Evolutionary conservation across 2,113 vertebrate species (phyloP).

Genomic region (Madoqua kirkii): DNA sequence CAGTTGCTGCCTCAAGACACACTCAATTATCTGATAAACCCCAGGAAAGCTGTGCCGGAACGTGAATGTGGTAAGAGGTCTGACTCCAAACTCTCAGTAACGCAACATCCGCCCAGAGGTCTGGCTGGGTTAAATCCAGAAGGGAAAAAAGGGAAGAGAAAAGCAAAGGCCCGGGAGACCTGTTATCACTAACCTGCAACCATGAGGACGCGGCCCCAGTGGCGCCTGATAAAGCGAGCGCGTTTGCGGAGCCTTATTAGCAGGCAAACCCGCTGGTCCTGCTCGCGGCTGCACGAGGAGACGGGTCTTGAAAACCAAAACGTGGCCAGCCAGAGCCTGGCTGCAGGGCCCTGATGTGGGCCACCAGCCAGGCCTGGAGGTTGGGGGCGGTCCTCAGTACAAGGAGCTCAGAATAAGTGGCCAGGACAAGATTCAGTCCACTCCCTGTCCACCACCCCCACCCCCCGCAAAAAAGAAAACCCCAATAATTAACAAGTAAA

Average conservation of each 20-base stretch:
- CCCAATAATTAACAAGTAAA: background rate
- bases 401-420: background rate
- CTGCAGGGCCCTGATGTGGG: background rate
- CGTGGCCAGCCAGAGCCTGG: background rate
- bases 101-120: background rate
- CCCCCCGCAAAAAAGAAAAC: background rate
- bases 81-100: background rate
- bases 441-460: background rate
- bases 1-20: background rate
- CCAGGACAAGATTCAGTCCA: background rate
- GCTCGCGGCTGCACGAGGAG: rapidly evolving
- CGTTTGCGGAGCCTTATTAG: rapidly evolving
- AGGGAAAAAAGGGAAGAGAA: background rate
- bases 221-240: rapidly evolving
- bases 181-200: background rate
- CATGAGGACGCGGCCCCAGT: rapidly evolving
- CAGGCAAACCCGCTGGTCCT: background rate
- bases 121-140: background rate
- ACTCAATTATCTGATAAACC: background rate
- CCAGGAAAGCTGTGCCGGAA: background rate
- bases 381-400: background rate
- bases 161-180: rapidly evolving
- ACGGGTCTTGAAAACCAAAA: background rate
- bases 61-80: background rate
- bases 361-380: background rate